phyloP scores from a whole-genome alignment of 2,888 invertebrate genomes.

The Anoplius nigerrimus region DNA sequence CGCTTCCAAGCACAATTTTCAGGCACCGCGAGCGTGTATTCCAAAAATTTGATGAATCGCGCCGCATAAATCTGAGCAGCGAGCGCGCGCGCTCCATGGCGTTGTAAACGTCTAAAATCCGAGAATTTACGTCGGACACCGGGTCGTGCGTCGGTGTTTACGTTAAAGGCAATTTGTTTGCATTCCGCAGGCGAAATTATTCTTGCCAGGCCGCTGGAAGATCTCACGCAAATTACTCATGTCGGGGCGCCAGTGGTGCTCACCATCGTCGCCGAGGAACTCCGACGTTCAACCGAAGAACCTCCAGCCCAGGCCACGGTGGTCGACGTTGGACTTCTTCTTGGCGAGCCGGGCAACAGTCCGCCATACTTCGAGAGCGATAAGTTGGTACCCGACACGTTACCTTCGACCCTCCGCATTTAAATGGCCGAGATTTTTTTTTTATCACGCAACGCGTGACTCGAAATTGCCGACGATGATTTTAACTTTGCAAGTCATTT shows the following conservation, averaged over 20 bases:
- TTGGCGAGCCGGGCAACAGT: constrained; percentile 86
- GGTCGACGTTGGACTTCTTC: constrained; percentile 88
- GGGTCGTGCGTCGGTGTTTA: no score
- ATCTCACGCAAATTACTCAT: constrained; percentile 87
- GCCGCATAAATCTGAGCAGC: no score
- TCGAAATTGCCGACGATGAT: not conserved
- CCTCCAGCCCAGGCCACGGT: constrained; percentile 88
- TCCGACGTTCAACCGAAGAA: constrained; percentile 83
- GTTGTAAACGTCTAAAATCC: no score
- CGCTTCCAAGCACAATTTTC: no score
- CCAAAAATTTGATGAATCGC: no score
- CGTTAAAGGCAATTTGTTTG: no score
- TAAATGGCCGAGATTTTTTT: not conserved
- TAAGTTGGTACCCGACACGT: constrained; percentile 77
- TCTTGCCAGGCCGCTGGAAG: constrained; percentile 84
- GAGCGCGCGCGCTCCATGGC: no score
- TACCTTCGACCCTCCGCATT: not conserved
- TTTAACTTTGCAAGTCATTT: not conserved
- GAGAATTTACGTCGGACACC: no score
- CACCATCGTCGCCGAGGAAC: constrained; percentile 91
- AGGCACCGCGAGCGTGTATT: no score
- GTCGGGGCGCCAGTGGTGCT: constrained; percentile 90
- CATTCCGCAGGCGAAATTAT: constrained; percentile 80
- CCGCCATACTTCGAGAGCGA: constrained; percentile 88
- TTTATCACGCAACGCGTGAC: not conserved